These are phyloP conservation scores for Pantherophis vulpinus DNA, from an alignment of 2,797 vertebrate species.

Conservation along the genomic window DNA sequence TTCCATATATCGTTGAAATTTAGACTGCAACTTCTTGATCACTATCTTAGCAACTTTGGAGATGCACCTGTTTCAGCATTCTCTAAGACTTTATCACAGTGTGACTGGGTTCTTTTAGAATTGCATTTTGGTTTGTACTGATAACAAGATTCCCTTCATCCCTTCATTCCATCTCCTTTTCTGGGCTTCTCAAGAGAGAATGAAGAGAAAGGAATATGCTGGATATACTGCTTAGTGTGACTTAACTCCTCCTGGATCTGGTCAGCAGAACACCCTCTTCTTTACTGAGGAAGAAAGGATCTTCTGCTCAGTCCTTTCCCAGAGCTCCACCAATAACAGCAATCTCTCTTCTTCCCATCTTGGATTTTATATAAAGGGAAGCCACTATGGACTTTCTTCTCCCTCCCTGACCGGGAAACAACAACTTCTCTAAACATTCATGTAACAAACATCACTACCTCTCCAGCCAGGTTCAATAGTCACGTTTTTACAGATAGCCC, in stretches of 20 bases:
- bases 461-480: not conserved
- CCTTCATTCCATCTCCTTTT: not conserved
- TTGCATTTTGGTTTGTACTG: not conserved
- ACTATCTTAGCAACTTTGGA: not conserved
- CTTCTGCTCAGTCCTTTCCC: not conserved
- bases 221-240: not conserved
- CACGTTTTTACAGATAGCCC: not conserved
- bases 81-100: not conserved
- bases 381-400: not conserved
- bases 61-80: not conserved
- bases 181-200: not conserved
- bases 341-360: not conserved
- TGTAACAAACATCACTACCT: not conserved
- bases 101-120: not conserved
- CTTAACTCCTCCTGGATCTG: not conserved
- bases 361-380: not conserved
- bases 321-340: not conserved
- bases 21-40: not conserved
- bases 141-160: no score
- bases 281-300: not conserved
- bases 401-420: not conserved
- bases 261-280: not conserved
- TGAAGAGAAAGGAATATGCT: not conserved
- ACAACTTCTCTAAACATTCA: not conserved
- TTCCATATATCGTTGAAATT: not conserved